phyloP scores from a whole-genome alignment of 2,113 vertebrate genomes.

The Bothrops jararaca region DNA sequence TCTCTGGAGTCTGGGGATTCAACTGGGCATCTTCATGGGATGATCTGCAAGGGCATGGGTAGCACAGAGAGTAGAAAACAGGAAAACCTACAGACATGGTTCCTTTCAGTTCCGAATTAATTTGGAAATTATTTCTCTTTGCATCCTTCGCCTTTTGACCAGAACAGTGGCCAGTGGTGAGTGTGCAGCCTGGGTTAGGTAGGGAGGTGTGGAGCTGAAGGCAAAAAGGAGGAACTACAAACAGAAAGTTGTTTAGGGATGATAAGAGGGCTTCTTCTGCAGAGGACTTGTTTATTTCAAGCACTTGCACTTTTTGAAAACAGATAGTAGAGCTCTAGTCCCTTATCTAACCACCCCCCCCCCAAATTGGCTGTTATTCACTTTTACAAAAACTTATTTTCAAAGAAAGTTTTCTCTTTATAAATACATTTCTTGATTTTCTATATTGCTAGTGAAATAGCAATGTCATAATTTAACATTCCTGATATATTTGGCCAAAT shows the following conservation, averaged over 20 bases:
- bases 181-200: neutral
- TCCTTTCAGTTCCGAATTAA: neutral
- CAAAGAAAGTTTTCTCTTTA: neutral
- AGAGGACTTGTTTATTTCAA: conserved; percentile 17
- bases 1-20: neutral
- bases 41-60: neutral
- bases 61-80: neutral
- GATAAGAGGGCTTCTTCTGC: conserved; percentile 7
- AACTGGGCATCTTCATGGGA: neutral
- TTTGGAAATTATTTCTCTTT: neutral
- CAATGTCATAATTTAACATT: neutral
- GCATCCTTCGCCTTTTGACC: neutral
- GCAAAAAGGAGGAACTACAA: conserved; percentile 1
- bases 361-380: neutral
- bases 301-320: neutral
- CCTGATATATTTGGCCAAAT: neutral
- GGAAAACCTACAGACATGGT: neutral
- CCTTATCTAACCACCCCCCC: neutral
- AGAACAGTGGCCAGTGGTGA: neutral
- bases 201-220: neutral
- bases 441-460: neutral
- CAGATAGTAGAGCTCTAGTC: neutral
- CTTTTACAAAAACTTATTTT: neutral
- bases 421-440: neutral
- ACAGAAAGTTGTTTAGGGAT: conserved; percentile 12